Conservation (phyloP, 2,113 vertebrate genomes). For the Herpailurus yagouaroundi region DNA sequence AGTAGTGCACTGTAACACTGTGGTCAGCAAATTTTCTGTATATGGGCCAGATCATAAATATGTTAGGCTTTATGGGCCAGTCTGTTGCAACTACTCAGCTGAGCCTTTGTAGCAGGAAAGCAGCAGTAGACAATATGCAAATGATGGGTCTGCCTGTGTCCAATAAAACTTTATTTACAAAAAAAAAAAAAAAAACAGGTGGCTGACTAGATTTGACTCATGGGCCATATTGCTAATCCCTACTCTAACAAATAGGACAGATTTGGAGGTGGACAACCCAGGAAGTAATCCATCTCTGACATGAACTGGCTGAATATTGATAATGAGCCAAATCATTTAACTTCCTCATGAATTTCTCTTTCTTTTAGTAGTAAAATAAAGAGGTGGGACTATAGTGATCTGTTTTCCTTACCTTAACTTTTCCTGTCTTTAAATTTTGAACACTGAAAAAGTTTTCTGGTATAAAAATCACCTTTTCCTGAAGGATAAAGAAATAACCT, state of each 20-base stretch:
- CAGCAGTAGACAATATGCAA: background rate
- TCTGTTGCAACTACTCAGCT: background rate
- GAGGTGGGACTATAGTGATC: background rate
- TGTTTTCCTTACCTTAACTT: background rate
- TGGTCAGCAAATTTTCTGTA: background rate
- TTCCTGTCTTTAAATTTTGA: background rate
- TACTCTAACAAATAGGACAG: background rate
- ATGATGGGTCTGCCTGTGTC: background rate
- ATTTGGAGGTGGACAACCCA: background rate
- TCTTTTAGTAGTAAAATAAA: constrained; percentile 10
- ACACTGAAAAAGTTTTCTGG: background rate
- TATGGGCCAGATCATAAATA: background rate
- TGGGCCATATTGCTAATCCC: background rate
- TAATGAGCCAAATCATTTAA: constrained; percentile 3
- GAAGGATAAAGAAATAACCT: background rate
- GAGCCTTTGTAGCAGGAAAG: constrained; percentile 18
- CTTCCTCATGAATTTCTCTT: background rate
- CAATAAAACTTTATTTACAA: background rate
- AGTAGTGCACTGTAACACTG: background rate
- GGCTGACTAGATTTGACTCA: background rate
- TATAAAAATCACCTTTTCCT: constrained; percentile 26
- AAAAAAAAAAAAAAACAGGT: background rate
- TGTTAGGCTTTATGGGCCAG: background rate
- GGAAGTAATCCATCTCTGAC: background rate
- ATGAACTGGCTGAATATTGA: background rate